phyloP scores from a whole-genome alignment of 1,140 invertebrate species.

The Sarcophaga peregrina region DNA sequence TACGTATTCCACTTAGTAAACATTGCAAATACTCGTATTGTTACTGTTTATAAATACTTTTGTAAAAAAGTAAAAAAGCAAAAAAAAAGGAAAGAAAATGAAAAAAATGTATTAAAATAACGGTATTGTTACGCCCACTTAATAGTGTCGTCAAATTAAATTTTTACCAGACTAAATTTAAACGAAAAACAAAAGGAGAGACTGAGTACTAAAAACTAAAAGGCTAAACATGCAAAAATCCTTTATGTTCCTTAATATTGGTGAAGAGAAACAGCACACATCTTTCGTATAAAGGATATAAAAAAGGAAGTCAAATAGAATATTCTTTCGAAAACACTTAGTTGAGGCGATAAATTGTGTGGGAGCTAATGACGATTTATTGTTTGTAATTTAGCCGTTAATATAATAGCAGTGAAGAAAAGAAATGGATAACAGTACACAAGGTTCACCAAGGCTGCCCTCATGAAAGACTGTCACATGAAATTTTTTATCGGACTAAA shows the following conservation, averaged over 20 bases:
- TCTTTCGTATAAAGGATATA: neutral
- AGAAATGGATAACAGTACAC: too few relatives aligned
- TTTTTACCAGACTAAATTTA: slow-evolving; percentile 21
- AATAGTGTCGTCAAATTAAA: slow-evolving; percentile 42
- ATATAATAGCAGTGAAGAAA: too few relatives aligned
- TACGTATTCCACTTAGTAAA: neutral
- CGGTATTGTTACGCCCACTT: slow-evolving; percentile 39
- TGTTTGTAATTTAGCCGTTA: too few relatives aligned
- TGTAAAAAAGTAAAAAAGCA: neutral
- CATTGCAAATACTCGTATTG: neutral
- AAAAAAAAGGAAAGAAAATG: neutral
- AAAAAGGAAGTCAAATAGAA: too few relatives aligned
- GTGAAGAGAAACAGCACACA: neutral
- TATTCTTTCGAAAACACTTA: too few relatives aligned
- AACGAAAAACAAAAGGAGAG: slow-evolving; percentile 12
- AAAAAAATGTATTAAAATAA: neutral
- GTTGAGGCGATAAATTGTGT: too few relatives aligned
- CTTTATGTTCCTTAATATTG: neutral
- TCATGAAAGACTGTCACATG: too few relatives aligned
- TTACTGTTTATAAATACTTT: neutral
- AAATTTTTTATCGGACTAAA: too few relatives aligned
- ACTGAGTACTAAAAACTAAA: neutral
- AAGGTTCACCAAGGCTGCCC: too few relatives aligned
- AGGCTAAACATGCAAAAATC: slow-evolving; percentile 34
- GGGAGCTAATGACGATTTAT: too few relatives aligned